These are phyloP conservation scores for Balanococcus diminutus DNA, from an alignment of 2,888 invertebrate genomes.

Conservation along the genomic window DNA sequence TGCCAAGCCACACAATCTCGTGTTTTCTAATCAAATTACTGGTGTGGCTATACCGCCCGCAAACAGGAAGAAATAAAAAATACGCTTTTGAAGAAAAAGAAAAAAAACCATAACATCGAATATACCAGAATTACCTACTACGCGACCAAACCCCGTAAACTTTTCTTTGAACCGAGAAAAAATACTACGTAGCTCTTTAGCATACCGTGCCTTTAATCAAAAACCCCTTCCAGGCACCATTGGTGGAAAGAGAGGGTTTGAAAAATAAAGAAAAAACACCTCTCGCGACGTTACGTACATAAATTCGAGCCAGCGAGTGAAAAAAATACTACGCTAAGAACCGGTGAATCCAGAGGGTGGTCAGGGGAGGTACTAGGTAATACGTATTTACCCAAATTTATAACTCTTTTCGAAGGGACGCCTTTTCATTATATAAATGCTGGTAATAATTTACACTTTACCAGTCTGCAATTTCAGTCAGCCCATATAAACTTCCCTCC, in stretches of 20 bases:
- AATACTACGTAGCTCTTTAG: background rate
- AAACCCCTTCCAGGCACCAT: background rate
- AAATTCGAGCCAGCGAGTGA: background rate
- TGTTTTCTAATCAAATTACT: slow-evolving; percentile 24
- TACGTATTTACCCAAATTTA: slow-evolving; percentile 37
- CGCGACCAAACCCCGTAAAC: background rate
- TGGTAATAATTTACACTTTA: slow-evolving; percentile 41
- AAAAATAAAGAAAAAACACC: background rate
- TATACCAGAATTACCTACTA: background rate
- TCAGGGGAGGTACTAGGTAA: background rate
- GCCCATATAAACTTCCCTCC: background rate
- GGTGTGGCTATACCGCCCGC: background rate
- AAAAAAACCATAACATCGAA: no score
- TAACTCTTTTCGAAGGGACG: slow-evolving; percentile 27
- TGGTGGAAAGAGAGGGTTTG: background rate
- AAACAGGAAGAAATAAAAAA: slow-evolving; percentile 31
- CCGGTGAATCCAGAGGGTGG: no score
- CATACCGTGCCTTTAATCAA: background rate
- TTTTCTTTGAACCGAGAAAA: background rate
- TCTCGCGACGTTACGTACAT: background rate
- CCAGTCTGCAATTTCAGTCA: slow-evolving; percentile 3
- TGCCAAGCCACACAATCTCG: background rate
- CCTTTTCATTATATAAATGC: slow-evolving; percentile 41
- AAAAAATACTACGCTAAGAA: no score
- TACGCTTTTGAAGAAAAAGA: background rate